phyloP scores from a whole-genome alignment of 1,140 invertebrate genomes.

The Drosophila azteca region DNA sequence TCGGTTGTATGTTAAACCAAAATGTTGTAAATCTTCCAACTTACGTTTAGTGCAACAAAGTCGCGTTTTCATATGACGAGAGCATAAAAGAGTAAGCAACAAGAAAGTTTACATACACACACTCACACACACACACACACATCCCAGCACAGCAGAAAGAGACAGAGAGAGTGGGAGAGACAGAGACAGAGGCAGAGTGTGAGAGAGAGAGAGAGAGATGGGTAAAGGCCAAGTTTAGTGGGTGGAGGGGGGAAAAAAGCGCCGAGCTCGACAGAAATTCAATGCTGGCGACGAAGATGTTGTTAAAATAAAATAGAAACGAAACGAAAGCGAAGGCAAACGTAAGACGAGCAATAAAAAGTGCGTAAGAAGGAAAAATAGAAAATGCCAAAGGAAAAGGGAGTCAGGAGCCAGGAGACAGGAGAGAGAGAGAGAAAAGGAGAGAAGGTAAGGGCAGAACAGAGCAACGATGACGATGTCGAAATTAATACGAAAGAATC shows the following conservation, averaged over 20 bases:
- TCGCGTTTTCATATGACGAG: slow-evolving; percentile 66
- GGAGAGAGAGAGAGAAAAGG: background rate
- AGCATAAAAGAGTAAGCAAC: slow-evolving; percentile 67
- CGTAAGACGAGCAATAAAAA: slow-evolving; percentile 69
- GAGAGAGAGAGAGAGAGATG: slow-evolving; percentile 4
- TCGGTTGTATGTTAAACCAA: slow-evolving; percentile 50
- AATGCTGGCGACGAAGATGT: slow-evolving; percentile 69
- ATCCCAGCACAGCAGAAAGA: slow-evolving; percentile 24
- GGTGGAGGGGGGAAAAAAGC: slow-evolving; percentile 41
- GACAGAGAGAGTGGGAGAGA: background rate
- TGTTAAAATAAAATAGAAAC: slow-evolving; percentile 76
- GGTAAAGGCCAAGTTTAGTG: slow-evolving; percentile 50
- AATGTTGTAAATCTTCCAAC: slow-evolving; percentile 75
- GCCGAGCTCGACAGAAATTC: slow-evolving; percentile 71
- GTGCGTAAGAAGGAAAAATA: slow-evolving; percentile 73
- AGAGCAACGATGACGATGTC: slow-evolving; percentile 75
- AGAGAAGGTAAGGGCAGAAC: slow-evolving; percentile 13
- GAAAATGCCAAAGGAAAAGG: slow-evolving; percentile 47
- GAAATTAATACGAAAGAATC: slow-evolving; percentile 81
- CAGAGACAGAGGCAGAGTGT: background rate
- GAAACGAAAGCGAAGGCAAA: slow-evolving; percentile 48
- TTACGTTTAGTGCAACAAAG: slow-evolving; percentile 78
- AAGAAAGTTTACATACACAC: slow-evolving; percentile 25
- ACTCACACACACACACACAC: background rate
- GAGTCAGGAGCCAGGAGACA: background rate